These are phyloP conservation scores for Nematolebias whitei DNA, from an alignment of 2,113 vertebrate species.

Conservation along the genomic window DNA sequence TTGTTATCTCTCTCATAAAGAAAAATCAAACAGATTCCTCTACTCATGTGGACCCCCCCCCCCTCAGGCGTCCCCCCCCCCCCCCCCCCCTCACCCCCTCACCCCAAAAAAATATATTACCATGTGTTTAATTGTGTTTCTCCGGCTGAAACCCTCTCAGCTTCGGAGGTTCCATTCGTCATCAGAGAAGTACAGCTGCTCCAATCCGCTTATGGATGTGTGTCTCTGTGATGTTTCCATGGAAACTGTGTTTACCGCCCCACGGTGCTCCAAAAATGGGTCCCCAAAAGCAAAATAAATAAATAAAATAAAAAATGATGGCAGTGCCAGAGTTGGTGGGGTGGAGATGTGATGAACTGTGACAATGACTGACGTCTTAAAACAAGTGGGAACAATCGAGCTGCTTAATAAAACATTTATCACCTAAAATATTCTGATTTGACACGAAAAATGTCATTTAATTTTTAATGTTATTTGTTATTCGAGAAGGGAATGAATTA, in stretches of 20 bases:
- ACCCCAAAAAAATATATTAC: slow-evolving; percentile 25
- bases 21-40: slow-evolving; percentile 68
- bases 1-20: slow-evolving; percentile 68
- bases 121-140: slow-evolving; percentile 68
- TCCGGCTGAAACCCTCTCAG: slow-evolving; percentile 66
- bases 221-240: slow-evolving; percentile 78
- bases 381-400: not conserved
- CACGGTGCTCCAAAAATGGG: slow-evolving; percentile 78
- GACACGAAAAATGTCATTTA: too few relatives aligned
- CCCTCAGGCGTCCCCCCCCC: not conserved
- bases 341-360: slow-evolving; percentile 50
- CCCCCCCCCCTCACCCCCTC: slow-evolving; percentile 16
- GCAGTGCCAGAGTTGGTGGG: slow-evolving; percentile 50
- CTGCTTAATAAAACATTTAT: too few relatives aligned
- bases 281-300: slow-evolving; percentile 8
- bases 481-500: slow-evolving; percentile 9
- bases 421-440: not conserved
- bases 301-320: slow-evolving; percentile 62
- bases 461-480: not conserved
- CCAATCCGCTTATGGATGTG: slow-evolving; percentile 80
- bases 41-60: slow-evolving; percentile 46
- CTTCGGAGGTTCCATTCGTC: slow-evolving; percentile 75
- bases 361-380: slow-evolving; percentile 53
- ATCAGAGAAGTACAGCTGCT: slow-evolving; percentile 76
- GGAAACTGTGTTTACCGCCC: slow-evolving; percentile 82